Percentiles rank a stretch among this genome's conserved stretches.
Conservation (phyloP, 2,888 invertebrate species). For the Clitarchus hookeri region DNA sequence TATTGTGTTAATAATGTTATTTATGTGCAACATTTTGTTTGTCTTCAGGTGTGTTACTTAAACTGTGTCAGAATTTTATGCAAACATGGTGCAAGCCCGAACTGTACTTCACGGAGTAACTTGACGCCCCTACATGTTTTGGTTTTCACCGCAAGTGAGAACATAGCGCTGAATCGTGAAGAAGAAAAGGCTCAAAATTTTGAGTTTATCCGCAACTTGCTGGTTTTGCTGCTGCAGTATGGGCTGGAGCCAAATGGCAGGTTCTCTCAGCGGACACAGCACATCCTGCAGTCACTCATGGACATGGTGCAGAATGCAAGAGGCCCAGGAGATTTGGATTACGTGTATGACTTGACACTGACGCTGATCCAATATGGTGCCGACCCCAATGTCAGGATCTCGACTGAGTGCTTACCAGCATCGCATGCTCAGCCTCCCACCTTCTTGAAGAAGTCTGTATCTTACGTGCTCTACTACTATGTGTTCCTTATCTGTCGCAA, state of each 20-base stretch:
- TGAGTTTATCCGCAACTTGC: slow-evolving; percentile 71
- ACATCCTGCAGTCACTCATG: slow-evolving; percentile 71
- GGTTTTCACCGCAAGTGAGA: slow-evolving; percentile 72
- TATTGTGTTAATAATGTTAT: neutral
- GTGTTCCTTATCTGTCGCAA: slow-evolving; percentile 72
- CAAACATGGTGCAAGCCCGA: slow-evolving; percentile 73
- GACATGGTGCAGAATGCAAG: slow-evolving; percentile 70
- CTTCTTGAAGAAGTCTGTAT: slow-evolving; percentile 62
- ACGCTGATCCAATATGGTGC: slow-evolving; percentile 76
- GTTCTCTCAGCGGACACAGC: slow-evolving; percentile 65
- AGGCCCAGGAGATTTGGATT: slow-evolving; percentile 67
- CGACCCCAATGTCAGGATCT: slow-evolving; percentile 69
- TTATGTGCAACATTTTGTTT: slow-evolving; percentile 34
- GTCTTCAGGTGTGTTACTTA: slow-evolving; percentile 67
- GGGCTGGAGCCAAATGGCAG: slow-evolving; percentile 68
- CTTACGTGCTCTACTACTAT: slow-evolving; percentile 70
- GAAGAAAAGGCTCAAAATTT: slow-evolving; percentile 69
- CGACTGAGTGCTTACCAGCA: slow-evolving; percentile 52
- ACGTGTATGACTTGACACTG: slow-evolving; percentile 70
- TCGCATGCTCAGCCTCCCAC: slow-evolving; percentile 59
- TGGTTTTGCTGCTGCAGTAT: slow-evolving; percentile 66
- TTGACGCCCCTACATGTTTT: slow-evolving; percentile 71
- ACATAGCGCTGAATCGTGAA: slow-evolving; percentile 69
- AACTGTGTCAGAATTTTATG: slow-evolving; percentile 71
- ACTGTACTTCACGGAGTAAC: slow-evolving; percentile 70